A percentile compares a stretch with the other conserved stretches of the same genome.
These are phyloP conservation scores for Germaria angustata DNA, from an alignment of 2,888 invertebrate species.

Conservation along the genomic window DNA sequence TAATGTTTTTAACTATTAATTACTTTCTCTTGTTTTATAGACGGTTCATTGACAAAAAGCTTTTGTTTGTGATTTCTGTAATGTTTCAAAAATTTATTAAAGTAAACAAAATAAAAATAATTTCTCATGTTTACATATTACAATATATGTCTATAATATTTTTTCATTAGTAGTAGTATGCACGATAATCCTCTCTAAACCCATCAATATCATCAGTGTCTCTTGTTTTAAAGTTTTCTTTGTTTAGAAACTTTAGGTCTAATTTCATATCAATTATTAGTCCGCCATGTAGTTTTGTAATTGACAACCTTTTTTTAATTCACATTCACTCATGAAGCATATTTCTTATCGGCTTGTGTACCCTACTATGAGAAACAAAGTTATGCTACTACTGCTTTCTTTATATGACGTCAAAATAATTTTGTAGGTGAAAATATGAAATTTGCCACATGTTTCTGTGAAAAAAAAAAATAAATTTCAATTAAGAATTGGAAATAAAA, in stretches of 20 bases:
- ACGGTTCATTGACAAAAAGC: too few relatives aligned
- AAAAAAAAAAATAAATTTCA: too few relatives aligned
- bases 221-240: neutral
- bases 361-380: neutral
- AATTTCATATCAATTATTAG: neutral
- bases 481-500: too few relatives aligned
- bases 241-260: neutral
- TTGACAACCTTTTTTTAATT: neutral
- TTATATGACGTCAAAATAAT: too few relatives aligned
- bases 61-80: neutral
- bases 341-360: neutral
- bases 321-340: neutral
- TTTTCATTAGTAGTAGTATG: neutral
- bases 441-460: too few relatives aligned
- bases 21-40: too few relatives aligned
- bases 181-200: neutral
- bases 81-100: neutral
- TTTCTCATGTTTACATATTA: neutral
- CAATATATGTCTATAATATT: neutral
- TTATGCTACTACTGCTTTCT: too few relatives aligned
- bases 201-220: constrained; percentile 1
- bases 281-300: constrained; percentile 2
- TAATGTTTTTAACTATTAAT: too few relatives aligned
- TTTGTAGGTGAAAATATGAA: too few relatives aligned
- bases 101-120: neutral